Percentiles rank a stretch among this genome's conserved stretches.
These are phyloP conservation scores for Kryphioiulus occultus DNA, from an alignment of 2,888 invertebrate genomes.

Conservation along the genomic window DNA sequence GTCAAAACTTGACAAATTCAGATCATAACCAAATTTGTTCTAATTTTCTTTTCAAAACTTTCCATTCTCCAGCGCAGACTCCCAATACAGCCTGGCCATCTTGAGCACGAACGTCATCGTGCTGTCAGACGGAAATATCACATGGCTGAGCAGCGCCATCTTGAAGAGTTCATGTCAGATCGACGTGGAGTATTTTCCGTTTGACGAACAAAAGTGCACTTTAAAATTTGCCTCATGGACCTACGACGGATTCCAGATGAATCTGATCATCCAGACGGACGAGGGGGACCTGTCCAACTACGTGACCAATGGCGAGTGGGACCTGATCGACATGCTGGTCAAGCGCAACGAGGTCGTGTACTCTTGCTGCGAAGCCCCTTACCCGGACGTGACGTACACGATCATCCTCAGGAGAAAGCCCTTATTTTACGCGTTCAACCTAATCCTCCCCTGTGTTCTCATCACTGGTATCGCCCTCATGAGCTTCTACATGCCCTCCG, in stretches of 20 bases:
- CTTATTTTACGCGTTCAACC: constrained; percentile 66
- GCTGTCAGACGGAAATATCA: constrained; percentile 66
- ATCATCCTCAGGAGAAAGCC: constrained; percentile 66
- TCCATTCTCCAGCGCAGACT: constrained; percentile 59
- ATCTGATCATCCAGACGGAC: constrained; percentile 62
- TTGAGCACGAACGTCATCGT: constrained; percentile 68
- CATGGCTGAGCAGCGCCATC: constrained; percentile 68
- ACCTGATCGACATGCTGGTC: constrained; percentile 64
- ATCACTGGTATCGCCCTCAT: constrained; percentile 68
- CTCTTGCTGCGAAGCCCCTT: constrained; percentile 64
- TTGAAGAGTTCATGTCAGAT: constrained; percentile 67
- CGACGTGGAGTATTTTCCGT: constrained; percentile 68
- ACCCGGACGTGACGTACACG: constrained; percentile 66
- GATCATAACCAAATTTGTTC: too few relatives aligned
- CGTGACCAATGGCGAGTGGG: constrained; percentile 67
- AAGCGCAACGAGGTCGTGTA: constrained; percentile 57
- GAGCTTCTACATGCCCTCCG: constrained; percentile 68
- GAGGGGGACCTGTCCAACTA: constrained; percentile 67
- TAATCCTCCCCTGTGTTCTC: constrained; percentile 65
- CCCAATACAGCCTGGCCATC: constrained; percentile 63
- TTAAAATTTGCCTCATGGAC: constrained; percentile 69
- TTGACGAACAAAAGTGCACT: constrained; percentile 67
- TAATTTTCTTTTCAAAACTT: too few relatives aligned
- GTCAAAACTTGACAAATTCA: too few relatives aligned
- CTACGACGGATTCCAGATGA: constrained; percentile 64